These are phyloP conservation scores for Ormyrus thymus DNA, from an alignment of 2,888 invertebrate genomes.

Conservation along the genomic window DNA sequence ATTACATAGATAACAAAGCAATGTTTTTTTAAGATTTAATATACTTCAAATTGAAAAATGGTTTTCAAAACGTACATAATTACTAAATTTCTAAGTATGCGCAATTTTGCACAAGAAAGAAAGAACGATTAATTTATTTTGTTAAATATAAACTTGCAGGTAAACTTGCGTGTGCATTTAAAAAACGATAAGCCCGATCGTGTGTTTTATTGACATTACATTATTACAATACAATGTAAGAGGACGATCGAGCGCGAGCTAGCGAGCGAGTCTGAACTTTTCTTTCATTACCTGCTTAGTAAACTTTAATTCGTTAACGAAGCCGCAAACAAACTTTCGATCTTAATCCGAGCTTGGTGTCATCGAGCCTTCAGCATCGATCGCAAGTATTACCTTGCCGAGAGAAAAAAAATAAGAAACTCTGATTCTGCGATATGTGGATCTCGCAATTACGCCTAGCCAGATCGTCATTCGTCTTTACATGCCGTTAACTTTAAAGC, in stretches of 20 bases:
- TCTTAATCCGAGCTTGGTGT: conserved; percentile 16
- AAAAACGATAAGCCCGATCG: conserved; percentile 50
- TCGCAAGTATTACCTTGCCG: conserved; percentile 22
- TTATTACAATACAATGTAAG: conserved; percentile 52
- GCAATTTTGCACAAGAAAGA: conserved; percentile 46
- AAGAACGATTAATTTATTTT: conserved; percentile 42
- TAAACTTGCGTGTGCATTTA: conserved; percentile 49
- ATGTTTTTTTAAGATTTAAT: conserved; percentile 45
- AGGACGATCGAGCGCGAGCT: conserved; percentile 52
- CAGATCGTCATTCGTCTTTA: conserved; percentile 50
- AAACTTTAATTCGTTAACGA: conserved; percentile 27
- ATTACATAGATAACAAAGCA: conserved; percentile 46
- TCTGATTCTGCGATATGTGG: conserved; percentile 36
- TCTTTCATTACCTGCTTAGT: conserved; percentile 1
- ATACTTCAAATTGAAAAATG: conserved; percentile 55
- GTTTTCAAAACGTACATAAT: conserved; percentile 53
- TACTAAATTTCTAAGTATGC: conserved; percentile 48
- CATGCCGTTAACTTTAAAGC: conserved; percentile 51
- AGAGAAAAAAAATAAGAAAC: conserved; percentile 20
- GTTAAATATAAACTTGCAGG: conserved; percentile 49
- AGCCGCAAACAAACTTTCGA: conserved; percentile 21
- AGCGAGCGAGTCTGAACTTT: conserved; percentile 36
- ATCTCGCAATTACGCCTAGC: conserved; percentile 47
- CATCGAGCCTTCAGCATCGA: conserved; percentile 21
- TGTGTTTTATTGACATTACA: conserved; percentile 45